Conservation (phyloP, 2,888 invertebrate genomes). For the Leptinotarsa rubiginosa region DNA sequence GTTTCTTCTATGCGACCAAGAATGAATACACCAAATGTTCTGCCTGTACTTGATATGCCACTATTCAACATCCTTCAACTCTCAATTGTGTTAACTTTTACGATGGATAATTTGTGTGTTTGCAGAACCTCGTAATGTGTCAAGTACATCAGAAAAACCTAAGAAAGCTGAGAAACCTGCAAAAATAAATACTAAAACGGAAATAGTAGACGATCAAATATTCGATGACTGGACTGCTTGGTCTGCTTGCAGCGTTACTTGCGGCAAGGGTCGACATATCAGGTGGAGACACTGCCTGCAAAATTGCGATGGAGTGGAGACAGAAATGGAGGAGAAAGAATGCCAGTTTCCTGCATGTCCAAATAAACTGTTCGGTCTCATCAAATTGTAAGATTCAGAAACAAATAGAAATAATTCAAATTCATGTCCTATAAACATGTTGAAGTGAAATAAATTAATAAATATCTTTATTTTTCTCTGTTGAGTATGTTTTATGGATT, state of each 20-base stretch:
- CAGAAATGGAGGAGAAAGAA: constrained; percentile 68
- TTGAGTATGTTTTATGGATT: too few relatives aligned
- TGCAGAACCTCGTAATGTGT: too few relatives aligned
- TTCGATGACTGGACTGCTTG: constrained; percentile 72
- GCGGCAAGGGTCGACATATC: constrained; percentile 72
- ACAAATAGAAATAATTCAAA: too few relatives aligned
- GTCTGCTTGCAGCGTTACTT: constrained; percentile 75
- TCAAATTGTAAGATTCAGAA: constrained; percentile 48
- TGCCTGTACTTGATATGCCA: too few relatives aligned
- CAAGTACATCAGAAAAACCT: background rate
- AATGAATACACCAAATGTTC: too few relatives aligned
- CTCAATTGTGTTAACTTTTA: too few relatives aligned
- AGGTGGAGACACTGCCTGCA: constrained; percentile 69
- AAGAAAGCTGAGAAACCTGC: constrained; percentile 6
- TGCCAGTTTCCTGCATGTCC: constrained; percentile 68
- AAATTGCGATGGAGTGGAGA: constrained; percentile 65
- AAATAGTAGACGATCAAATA: constrained; percentile 45
- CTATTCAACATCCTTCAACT: too few relatives aligned
- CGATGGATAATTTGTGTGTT: too few relatives aligned
- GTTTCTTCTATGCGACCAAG: too few relatives aligned
- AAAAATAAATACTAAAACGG: constrained; percentile 7
- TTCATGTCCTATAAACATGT: too few relatives aligned
- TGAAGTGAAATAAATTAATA: too few relatives aligned
- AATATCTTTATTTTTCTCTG: too few relatives aligned
- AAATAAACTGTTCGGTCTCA: constrained; percentile 61